phyloP scores from a whole-genome alignment of 2,888 invertebrate genomes.

The Coecobrya sp. region DNA sequence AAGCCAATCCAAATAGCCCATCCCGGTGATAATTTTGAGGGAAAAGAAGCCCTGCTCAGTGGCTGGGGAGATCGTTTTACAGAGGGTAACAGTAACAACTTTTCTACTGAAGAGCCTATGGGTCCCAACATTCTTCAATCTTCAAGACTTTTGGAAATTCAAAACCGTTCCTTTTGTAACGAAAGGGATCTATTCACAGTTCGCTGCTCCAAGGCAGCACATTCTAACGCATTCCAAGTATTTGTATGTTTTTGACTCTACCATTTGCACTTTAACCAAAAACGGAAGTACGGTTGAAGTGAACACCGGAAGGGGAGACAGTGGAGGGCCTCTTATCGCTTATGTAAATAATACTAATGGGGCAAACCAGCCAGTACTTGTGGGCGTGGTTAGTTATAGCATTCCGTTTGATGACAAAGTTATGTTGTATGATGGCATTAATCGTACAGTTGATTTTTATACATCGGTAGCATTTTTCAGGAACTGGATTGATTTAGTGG shows the following conservation, averaged over 20 bases:
- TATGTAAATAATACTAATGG: constrained; percentile 38
- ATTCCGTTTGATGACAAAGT: constrained; percentile 67
- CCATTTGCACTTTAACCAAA: constrained; percentile 82
- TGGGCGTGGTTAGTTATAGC: constrained; percentile 84
- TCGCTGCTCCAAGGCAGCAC: constrained; percentile 53
- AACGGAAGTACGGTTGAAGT: constrained; percentile 66
- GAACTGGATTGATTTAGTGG: constrained; percentile 84
- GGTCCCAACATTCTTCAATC: constrained; percentile 81
- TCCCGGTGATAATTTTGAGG: constrained; percentile 78
- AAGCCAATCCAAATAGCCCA: constrained; percentile 79
- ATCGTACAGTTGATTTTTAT: constrained; percentile 82
- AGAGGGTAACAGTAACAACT: constrained; percentile 60
- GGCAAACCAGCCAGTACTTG: constrained; percentile 71
- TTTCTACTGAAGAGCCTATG: constrained; percentile 44
- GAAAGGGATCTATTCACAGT: constrained; percentile 67
- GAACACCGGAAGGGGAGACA: constrained; percentile 82
- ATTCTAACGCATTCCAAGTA: constrained; percentile 83
- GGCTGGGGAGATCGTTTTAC: constrained; percentile 83
- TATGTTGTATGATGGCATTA: constrained; percentile 51
- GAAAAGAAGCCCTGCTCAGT: constrained; percentile 76
- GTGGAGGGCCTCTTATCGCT: constrained; percentile 82
- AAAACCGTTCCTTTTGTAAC: constrained; percentile 81
- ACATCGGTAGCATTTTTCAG: constrained; percentile 82
- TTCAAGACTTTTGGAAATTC: constrained; percentile 74
- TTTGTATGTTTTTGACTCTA: constrained; percentile 78